Evolutionary conservation across 2,113 vertebrate genomes (phyloP), one percentile per base, ranked within the genome.

Genomic region (Burhinus bistriatus): DNA sequence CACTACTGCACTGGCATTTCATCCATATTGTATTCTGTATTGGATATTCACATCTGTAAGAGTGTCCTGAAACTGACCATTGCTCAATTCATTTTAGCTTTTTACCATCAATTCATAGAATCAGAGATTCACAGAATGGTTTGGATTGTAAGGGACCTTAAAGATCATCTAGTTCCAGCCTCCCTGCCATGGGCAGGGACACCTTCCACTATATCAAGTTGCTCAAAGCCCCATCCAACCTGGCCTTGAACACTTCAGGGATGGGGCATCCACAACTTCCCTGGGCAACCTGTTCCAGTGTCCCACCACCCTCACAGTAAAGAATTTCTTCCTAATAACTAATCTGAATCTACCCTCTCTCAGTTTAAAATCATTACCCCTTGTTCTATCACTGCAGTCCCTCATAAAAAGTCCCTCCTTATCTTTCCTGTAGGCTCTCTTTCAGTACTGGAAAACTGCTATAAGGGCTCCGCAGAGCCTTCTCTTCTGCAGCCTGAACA

Each of bases 341-440:
- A 45, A 36, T 36, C 15, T 55, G 55, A 69, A 83, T 82, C 21
- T 49, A 36, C 25, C 12, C 19, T 58, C 12, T 49, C 47, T 47
- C 65, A 59, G 10, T 69, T 58, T 40, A 40, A 61, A 71, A n/a
- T 4, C 3, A 2, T 61, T 71, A n/a, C 2, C 5, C 9, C 5
- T 34, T 3, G 2, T 49, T 4, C 30, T n/a, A 29, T n/a, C n/a
- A 14, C 55, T 51, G 21, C 23, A 51, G 2, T 51, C 4, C 3
- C 30, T 51, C 14, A 42, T 29, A 34, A 40, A 36, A 9, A 32
- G 26, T 52, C n/a, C 22, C n/a, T 59, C n/a, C 17, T 10, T 11
- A 13, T 45, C 27, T 55, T 65, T 64, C 49, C 83, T 55, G 13
- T 34, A 73, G 38, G 20, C 5, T 2, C 11, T 4, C 38, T 55